A percentile compares a stretch with the other conserved stretches of the same genome.
Conservation (phyloP, 1,140 invertebrate genomes). For the Telenomus remus region DNA sequence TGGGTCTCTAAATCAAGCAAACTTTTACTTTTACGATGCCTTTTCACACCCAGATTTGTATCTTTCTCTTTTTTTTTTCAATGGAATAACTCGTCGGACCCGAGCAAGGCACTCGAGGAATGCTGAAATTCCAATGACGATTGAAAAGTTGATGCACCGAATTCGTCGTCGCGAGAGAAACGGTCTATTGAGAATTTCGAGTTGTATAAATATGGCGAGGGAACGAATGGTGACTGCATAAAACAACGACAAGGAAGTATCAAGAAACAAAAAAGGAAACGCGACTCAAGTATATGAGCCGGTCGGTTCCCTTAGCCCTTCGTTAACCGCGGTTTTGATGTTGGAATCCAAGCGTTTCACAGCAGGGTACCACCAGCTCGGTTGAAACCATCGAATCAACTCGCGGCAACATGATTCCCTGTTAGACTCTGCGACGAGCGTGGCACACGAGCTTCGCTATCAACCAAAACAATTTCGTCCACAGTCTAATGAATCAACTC, state of each 20-base stretch:
- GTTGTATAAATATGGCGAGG: constrained; percentile 36
- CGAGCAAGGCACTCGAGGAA: constrained; percentile 26
- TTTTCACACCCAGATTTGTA: too few species aligned
- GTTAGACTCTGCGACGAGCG: constrained; percentile 20
- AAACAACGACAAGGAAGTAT: constrained; percentile 56
- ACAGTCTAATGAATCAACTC: constrained; percentile 33
- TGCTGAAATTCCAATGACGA: constrained; percentile 32
- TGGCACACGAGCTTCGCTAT: constrained; percentile 36
- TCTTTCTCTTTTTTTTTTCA: too few species aligned
- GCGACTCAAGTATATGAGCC: constrained; percentile 49
- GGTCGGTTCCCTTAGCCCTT: constrained; percentile 34
- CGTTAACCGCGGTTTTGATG: constrained; percentile 51
- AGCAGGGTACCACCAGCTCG: constrained; percentile 55
- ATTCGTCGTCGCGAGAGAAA: constrained; percentile 37
- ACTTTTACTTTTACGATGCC: too few species aligned
- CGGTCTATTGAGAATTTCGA: constrained; percentile 52
- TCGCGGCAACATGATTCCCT: constrained; percentile 46
- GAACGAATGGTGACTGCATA: constrained; percentile 55
- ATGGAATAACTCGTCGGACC: not conserved
- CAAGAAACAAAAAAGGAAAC: constrained; percentile 56
- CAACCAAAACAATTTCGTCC: constrained; percentile 37
- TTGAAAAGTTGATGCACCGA: constrained; percentile 44
- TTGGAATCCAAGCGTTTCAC: constrained; percentile 56
- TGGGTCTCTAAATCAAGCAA: too few species aligned
- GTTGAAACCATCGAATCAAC: constrained; percentile 55